Evolutionary conservation across 1,140 invertebrate genomes (phyloP).

Genomic region (Adoxophyes honmai): DNA sequence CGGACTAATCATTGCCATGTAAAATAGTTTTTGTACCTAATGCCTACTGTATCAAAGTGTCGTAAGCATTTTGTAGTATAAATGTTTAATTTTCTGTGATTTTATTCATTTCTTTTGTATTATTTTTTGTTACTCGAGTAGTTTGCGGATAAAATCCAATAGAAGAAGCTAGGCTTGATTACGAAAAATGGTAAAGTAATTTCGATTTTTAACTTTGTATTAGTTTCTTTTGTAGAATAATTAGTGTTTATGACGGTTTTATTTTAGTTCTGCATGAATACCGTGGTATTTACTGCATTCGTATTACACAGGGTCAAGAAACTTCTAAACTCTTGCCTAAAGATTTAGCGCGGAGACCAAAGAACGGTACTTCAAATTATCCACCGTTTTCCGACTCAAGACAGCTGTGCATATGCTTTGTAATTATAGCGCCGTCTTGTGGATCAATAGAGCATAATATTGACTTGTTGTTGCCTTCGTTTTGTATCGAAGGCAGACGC

Average conservation of each 20-base stretch:
- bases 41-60: slow-evolving; percentile 28
- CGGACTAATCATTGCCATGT: slow-evolving; percentile 64
- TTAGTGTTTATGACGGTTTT: slow-evolving; percentile 23
- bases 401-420: slow-evolving; percentile 22
- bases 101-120: slow-evolving; percentile 44
- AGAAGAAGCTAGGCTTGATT: slow-evolving; percentile 43
- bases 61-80: slow-evolving; percentile 39
- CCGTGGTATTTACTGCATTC: neutral
- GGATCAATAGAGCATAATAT: slow-evolving; percentile 8
- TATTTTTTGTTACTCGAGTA: slow-evolving; percentile 47
- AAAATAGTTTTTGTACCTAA: slow-evolving; percentile 25
- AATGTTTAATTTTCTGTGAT: slow-evolving; percentile 66
- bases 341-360: slow-evolving; percentile 33
- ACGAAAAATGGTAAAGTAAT: slow-evolving; percentile 11
- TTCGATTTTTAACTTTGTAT: neutral
- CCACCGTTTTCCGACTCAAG: slow-evolving; percentile 6
- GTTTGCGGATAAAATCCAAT: slow-evolving; percentile 59
- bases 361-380: slow-evolving; percentile 30
- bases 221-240: slow-evolving; percentile 23
- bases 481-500: neutral
- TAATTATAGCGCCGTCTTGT: slow-evolving; percentile 24
- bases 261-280: slow-evolving; percentile 6
- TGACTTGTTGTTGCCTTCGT: neutral
- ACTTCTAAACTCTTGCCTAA: slow-evolving; percentile 14
- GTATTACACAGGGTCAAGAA: slow-evolving; percentile 1